Conservation (phyloP, 2,797 vertebrate species). For the Austrolebias charrua region DNA sequence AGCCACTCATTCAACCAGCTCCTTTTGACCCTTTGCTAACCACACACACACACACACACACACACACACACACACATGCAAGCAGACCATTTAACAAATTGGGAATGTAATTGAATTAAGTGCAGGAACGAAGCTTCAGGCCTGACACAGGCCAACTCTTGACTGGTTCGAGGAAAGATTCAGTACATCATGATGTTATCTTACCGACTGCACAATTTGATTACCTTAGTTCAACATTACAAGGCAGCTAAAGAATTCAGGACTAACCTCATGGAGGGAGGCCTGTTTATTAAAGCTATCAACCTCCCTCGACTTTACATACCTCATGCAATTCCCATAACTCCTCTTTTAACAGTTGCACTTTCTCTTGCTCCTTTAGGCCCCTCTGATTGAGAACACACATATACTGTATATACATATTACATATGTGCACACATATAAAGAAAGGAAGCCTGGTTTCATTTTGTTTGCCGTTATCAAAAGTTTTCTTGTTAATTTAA, state of each 20-base stretch:
- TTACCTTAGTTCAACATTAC: slow-evolving; percentile 49
- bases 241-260: slow-evolving; percentile 50
- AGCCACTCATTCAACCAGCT: slow-evolving; percentile 42
- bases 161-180: slow-evolving; percentile 37
- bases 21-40: slow-evolving; percentile 42
- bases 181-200: slow-evolving; percentile 40
- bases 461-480: slow-evolving; percentile 39
- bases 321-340: slow-evolving; percentile 38
- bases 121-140: slow-evolving; percentile 33
- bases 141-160: slow-evolving; percentile 25
- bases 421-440: no score
- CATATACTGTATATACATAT: no score
- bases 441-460: background rate
- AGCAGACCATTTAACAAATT: slow-evolving; percentile 49
- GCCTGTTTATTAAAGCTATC: slow-evolving; percentile 48
- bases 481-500: slow-evolving; percentile 53
- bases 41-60: no score
- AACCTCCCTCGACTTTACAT: slow-evolving; percentile 33
- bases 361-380: slow-evolving; percentile 35
- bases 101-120: slow-evolving; percentile 60
- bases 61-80: slow-evolving; percentile 13
- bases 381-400: slow-evolving; percentile 29
- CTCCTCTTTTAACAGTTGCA: slow-evolving; percentile 43
- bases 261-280: slow-evolving; percentile 24
- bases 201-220: slow-evolving; percentile 36